These are phyloP conservation scores for Setipinna tenuifilis DNA, from an alignment of 2,797 vertebrate species.

Conservation along the genomic window DNA sequence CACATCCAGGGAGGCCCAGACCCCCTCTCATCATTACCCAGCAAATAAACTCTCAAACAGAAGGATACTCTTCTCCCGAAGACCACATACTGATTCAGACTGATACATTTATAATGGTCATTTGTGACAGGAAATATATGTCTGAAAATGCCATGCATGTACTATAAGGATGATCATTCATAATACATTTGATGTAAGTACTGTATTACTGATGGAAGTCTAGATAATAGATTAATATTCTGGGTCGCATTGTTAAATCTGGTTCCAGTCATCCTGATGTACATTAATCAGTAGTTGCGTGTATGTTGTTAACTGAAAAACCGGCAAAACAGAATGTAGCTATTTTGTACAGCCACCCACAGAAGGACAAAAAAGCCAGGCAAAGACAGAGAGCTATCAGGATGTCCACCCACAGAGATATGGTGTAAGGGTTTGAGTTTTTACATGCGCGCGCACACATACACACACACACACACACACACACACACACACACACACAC, in stretches of 20 bases:
- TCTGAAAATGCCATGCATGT: too few relatives aligned
- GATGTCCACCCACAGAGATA: not conserved
- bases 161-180: too few relatives aligned
- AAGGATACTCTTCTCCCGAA: not conserved
- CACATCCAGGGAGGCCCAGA: not conserved
- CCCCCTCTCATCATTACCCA: not conserved
- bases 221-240: too few relatives aligned
- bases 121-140: too few relatives aligned
- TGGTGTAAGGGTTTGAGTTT: not conserved
- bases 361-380: not conserved
- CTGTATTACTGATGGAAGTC: too few relatives aligned
- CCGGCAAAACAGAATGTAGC: not conserved
- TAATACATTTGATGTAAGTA: too few relatives aligned
- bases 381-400: not conserved
- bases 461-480: not conserved
- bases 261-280: not conserved
- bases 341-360: not conserved
- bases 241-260: too few relatives aligned
- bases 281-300: not conserved
- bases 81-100: not conserved
- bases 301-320: not conserved
- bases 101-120: not conserved
- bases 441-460: not conserved
- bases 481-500: not conserved
- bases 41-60: constrained; percentile 12